Base-by-base conservation (phyloP, 2,113 vertebrate species). In the Pipa parva region DNA sequence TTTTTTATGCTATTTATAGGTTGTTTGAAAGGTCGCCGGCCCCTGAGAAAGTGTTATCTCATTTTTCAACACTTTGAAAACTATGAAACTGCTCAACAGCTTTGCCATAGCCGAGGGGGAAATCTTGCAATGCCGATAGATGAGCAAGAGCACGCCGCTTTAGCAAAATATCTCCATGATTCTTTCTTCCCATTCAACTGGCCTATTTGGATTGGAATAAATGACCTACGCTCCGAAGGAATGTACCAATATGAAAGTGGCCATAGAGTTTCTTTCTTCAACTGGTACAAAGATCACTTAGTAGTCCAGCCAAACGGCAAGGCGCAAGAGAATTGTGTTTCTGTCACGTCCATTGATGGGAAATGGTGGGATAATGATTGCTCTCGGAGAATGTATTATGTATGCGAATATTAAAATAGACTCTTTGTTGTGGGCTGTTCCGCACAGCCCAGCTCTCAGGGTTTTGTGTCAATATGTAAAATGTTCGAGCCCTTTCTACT, bases 291-390 rank as follows among this genome's bases (percentile, higher is more conserved):
- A 56, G 73, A 91, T 73, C 90, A 85, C 74, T 79, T 90, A 72
- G 90, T 89, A 72, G 87, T 88, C 55, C 92, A 96, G 77, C 93
- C 93, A 1, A 94, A 96, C 26, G 93, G 93, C 2, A 90, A 91
- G 17, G 73, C 72, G 61, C 83, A 84, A 1, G 93, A 96, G 81
- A 96, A 96, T 83, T 96, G 93, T 17, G 91, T 96, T 72, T 88
- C 90, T 2, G 89, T 95, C 84, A 87, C 92, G 13, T 93, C 92
- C 0, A 91, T 94, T 22, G 91, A 95, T 2, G 93, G 93, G 2
- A 91, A 93, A 67, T 96, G 93, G 93, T 96, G 93, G 93, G 93
- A 96, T 78, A 91, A 92, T 72, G 92, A 92, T 84, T 95, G 93
- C 45, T 85, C 90, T 42, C 83, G 92, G 51, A 87, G 83, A 71